A percentile compares a stretch with the other conserved stretches of the same genome.
These are phyloP conservation scores for Cinara cedri DNA, from an alignment of 2,888 invertebrate genomes.

Conservation along the genomic window DNA sequence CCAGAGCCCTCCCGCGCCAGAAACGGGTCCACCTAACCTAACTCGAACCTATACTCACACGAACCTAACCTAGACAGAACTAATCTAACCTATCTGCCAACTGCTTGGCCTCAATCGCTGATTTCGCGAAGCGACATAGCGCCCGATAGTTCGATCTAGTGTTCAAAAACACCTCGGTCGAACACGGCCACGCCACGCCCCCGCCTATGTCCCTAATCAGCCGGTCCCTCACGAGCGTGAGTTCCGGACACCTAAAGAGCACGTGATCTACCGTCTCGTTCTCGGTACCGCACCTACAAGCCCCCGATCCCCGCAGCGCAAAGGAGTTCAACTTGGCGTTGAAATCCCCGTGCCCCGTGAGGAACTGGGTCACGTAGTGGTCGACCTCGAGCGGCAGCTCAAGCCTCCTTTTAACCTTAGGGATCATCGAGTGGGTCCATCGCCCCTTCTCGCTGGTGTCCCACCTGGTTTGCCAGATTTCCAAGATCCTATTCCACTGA, in stretches of 20 bases:
- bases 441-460: not conserved
- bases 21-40: too few relatives aligned
- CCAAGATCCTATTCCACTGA: not conserved
- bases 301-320: not conserved
- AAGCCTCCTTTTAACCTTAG: not conserved
- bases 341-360: slow-evolving; percentile 21
- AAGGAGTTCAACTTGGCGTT: not conserved
- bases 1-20: too few relatives aligned
- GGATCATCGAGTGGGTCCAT: not conserved
- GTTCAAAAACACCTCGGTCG: slow-evolving; percentile 7
- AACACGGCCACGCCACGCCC: too few relatives aligned
- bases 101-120: not conserved
- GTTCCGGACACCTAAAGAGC: not conserved
- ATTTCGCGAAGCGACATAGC: not conserved
- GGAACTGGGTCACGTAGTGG: not conserved
- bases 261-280: not conserved
- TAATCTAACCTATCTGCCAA: too few relatives aligned
- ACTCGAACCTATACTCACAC: too few relatives aligned
- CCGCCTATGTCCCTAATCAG: not conserved
- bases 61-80: too few relatives aligned
- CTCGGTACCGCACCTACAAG: not conserved
- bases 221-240: not conserved
- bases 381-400: not conserved
- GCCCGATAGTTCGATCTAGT: not conserved
- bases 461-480: slow-evolving; percentile 15